Evolutionary conservation across 2,797 vertebrate genomes (phyloP).

Genomic region (Arrhamphus sclerolepis): DNA sequence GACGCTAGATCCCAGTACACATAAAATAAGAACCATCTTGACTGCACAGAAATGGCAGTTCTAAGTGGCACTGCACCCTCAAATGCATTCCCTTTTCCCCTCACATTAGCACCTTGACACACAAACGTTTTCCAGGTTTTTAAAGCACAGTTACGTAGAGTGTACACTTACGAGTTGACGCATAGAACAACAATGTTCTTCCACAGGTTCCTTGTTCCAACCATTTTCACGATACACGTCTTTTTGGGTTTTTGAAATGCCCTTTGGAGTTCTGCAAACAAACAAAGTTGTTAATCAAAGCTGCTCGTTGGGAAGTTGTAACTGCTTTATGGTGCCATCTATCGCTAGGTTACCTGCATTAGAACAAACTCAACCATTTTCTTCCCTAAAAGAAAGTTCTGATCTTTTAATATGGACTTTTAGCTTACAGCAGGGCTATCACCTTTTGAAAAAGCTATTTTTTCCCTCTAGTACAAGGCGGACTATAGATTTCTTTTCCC

Average conservation of each 20-base stretch:
- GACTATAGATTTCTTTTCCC: too few relatives aligned
- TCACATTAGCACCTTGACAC: not conserved
- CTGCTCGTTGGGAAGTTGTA: too few relatives aligned
- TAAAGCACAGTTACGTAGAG: not conserved
- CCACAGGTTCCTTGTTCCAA: conserved; percentile 95
- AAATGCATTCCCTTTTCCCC: not conserved
- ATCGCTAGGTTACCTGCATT: too few relatives aligned
- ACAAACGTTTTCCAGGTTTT: not conserved
- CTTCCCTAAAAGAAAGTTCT: too few relatives aligned
- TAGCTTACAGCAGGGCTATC: too few relatives aligned
- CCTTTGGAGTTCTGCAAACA: conserved; percentile 88
- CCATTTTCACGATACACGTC: conserved; percentile 95
- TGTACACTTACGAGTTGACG: conserved; percentile 92
- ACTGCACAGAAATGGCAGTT: conserved; percentile 44
- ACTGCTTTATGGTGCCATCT: too few relatives aligned
- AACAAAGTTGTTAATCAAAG: not conserved
- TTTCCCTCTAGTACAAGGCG: too few relatives aligned
- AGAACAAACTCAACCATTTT: too few relatives aligned
- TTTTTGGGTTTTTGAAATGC: conserved; percentile 88
- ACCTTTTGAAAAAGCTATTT: too few relatives aligned
- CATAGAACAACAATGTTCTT: conserved; percentile 98
- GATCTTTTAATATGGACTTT: too few relatives aligned
- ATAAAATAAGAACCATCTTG: conserved; percentile 37
- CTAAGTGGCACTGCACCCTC: conserved; percentile 13
- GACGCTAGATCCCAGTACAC: conserved; percentile 34